A percentile compares a stretch with the other conserved stretches of the same genome.
Conservation (phyloP, 2,888 invertebrate species). For the Heliconius charithonia region DNA sequence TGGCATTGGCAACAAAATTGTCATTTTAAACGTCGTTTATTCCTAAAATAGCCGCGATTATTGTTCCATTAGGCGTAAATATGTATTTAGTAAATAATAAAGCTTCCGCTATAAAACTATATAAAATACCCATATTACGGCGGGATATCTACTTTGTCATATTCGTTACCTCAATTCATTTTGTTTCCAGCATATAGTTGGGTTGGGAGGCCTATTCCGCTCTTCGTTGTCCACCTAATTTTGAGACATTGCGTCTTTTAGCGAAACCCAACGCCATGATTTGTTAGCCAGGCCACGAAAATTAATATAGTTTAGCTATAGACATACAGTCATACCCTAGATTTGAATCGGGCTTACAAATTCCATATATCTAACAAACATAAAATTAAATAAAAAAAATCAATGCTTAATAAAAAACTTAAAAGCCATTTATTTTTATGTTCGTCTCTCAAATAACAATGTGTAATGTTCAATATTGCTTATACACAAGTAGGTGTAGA, state of each 20-base stretch:
- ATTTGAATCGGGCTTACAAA: too few relatives aligned
- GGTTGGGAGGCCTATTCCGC: too few relatives aligned
- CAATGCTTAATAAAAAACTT: not conserved
- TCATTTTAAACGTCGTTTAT: conserved; percentile 16
- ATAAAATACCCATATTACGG: not conserved
- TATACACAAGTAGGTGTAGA: not conserved
- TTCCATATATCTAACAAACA: not conserved
- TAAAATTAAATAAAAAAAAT: not conserved
- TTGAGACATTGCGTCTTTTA: too few relatives aligned
- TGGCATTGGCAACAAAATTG: conserved; percentile 22
- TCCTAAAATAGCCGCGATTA: conserved; percentile 20
- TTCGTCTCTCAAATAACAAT: not conserved
- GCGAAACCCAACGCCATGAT: too few relatives aligned
- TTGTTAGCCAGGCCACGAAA: too few relatives aligned
- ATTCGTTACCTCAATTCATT: not conserved
- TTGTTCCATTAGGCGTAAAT: conserved; percentile 27
- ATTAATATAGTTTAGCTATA: too few relatives aligned
- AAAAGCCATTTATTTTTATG: conserved; percentile 5
- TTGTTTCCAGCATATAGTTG: not conserved
- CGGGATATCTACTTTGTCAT: not conserved
- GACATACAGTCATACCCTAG: too few relatives aligned
- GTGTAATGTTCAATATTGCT: not conserved
- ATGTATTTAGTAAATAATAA: conserved; percentile 9
- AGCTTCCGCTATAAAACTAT: conserved; percentile 5
- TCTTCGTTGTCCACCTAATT: too few relatives aligned